A percentile compares a stretch with the other conserved stretches of the same genome.
phyloP scores from a whole-genome alignment of 2,888 invertebrate species.

The Lapara coniferarum region DNA sequence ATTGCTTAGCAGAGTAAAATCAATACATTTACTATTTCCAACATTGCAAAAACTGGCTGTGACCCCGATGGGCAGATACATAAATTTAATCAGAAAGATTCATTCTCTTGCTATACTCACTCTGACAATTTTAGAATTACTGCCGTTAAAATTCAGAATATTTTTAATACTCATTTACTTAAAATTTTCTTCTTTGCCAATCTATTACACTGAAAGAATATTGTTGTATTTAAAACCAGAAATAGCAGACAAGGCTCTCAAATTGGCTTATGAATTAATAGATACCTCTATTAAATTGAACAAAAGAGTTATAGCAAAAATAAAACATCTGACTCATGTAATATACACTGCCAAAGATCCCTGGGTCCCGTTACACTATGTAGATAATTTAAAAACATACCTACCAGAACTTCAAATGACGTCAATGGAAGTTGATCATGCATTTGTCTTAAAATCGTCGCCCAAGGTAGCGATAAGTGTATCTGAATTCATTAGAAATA shows the following conservation, averaged over 20 bases:
- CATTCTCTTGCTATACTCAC: slow-evolving; percentile 32
- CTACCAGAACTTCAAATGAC: slow-evolving; percentile 24
- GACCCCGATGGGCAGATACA: slow-evolving; percentile 35
- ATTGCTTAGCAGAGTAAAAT: slow-evolving; percentile 31
- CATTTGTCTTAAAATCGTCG: slow-evolving; percentile 35
- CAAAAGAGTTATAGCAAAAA: slow-evolving; percentile 31
- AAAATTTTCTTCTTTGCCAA: slow-evolving; percentile 33
- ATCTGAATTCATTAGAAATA: neutral
- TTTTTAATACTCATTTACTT: slow-evolving; percentile 32
- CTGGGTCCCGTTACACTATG: slow-evolving; percentile 38
- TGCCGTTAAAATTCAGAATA: slow-evolving; percentile 30
- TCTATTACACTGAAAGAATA: slow-evolving; percentile 31
- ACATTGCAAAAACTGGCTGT: slow-evolving; percentile 35
- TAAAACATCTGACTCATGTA: slow-evolving; percentile 37
- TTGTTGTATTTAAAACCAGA: slow-evolving; percentile 33
- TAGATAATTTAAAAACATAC: slow-evolving; percentile 34
- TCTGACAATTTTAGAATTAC: slow-evolving; percentile 32
- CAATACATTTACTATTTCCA: slow-evolving; percentile 38
- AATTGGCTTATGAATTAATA: slow-evolving; percentile 36
- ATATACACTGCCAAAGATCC: slow-evolving; percentile 34
- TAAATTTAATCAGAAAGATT: slow-evolving; percentile 34
- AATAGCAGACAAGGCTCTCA: slow-evolving; percentile 33
- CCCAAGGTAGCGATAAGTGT: neutral
- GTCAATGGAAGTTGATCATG: slow-evolving; percentile 34
- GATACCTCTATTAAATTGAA: slow-evolving; percentile 34